Base-by-base conservation (phyloP, 2,113 vertebrate species). In the Caretta caretta region DNA sequence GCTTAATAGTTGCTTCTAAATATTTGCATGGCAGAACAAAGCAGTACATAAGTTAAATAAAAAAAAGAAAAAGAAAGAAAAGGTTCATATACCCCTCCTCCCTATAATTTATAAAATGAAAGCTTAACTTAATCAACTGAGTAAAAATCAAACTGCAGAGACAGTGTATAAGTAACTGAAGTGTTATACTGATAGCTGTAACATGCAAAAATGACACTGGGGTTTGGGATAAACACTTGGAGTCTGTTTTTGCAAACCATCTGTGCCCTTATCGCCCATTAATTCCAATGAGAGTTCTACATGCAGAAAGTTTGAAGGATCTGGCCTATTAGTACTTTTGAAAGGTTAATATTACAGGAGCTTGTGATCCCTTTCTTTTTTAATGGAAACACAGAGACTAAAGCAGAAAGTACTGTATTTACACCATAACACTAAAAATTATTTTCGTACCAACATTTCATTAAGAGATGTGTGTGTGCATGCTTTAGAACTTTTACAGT, bases 11-110 rank as follows among this genome's bases (percentile, higher is more conserved):
- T 88, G 51, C 54, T 29, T 85, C 31, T 89, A 81, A 65, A 1
- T 48, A 87, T 83, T 91, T 96, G 57, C 25, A 75, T 80, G 80
- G 69, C 57, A 91, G 83, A 93, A 50, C 25, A 87, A 90, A 92
- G 54, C 51, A 88, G 35, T 82, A 49, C 69, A n/a, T 51, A n/a
- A 59, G 75, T 80, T 59, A 92, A 84, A 56, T 56, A 80, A 81
- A 29, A 79, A 90, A 38, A 29, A 79, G 76, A 90, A 38, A 88
- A 42, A 42, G 42, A 10, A n/a, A 1, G 59, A 20, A 20, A 84
- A 90, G 11, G 91, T 42, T 20, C 20, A 82, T 69, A 11, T 27
- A 87, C 13, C 10, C 22, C 38, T 25, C n/a, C 22, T 29, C n/a
- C 75, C 56, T 78, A 10, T 90, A 82, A 90, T n/a, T 69, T 1